These are phyloP conservation scores for Athene noctua DNA, from an alignment of 2,113 vertebrate genomes.

Conservation along the genomic window DNA sequence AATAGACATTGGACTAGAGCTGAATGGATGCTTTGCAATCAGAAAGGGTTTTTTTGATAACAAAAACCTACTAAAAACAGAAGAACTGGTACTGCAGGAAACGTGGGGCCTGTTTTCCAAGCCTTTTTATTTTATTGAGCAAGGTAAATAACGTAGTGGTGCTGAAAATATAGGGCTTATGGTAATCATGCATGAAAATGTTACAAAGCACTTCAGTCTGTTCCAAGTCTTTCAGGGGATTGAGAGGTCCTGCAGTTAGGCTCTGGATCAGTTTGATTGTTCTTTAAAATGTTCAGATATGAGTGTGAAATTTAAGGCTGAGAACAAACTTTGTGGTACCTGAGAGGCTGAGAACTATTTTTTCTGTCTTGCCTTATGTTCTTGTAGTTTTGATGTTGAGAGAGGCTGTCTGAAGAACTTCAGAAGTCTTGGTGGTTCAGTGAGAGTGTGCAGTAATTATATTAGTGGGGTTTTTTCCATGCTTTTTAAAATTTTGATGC, in stretches of 20 bases:
- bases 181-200: background rate
- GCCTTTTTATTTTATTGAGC: conserved; percentile 38
- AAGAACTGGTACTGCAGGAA: conserved; percentile 48
- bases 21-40: conserved; percentile 43
- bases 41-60: background rate
- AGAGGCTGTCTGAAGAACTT: background rate
- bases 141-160: conserved; percentile 55
- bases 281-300: background rate
- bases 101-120: conserved; percentile 33
- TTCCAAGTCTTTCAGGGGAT: background rate
- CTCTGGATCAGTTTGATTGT: background rate
- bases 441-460: background rate
- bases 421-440: background rate
- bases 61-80: background rate
- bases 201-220: background rate
- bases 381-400: background rate
- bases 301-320: background rate
- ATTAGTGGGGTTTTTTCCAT: background rate
- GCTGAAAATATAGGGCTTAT: background rate
- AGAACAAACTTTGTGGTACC: background rate
- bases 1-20: background rate
- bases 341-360: background rate
- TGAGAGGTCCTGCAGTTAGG: background rate
- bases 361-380: background rate
- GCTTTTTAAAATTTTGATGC: background rate